A percentile compares a stretch with the other conserved stretches of the same genome.
Conservation (phyloP, 2,113 vertebrate species). For the Nibea coibor region DNA sequence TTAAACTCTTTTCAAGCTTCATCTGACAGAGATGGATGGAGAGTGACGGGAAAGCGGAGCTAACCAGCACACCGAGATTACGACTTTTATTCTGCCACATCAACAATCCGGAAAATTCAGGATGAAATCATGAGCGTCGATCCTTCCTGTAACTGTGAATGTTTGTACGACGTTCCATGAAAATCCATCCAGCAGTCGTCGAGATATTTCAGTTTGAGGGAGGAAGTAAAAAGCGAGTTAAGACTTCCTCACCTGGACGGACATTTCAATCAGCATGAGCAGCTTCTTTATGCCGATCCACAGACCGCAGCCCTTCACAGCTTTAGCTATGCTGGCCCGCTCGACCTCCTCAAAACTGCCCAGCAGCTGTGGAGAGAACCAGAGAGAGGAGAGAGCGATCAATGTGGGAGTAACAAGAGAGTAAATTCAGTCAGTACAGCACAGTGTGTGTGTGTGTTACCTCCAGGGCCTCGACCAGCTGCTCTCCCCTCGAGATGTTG, state of each 20-base stretch:
- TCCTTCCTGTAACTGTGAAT: too few relatives aligned
- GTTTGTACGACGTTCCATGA: too few relatives aligned
- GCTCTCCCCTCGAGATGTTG: constrained; percentile 91
- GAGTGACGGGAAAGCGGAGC: too few relatives aligned
- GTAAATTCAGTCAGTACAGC: neutral
- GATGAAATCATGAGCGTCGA: neutral
- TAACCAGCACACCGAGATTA: too few relatives aligned
- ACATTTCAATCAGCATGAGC: constrained; percentile 98
- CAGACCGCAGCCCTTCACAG: constrained; percentile 86
- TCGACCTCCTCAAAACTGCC: constrained; percentile 94
- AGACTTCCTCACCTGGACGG: constrained; percentile 88
- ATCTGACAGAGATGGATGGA: too few relatives aligned
- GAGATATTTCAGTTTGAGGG: neutral
- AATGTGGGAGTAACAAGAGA: neutral
- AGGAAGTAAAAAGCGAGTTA: neutral
- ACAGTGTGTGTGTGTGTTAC: constrained; percentile 40
- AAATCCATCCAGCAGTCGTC: neutral
- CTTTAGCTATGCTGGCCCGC: constrained; percentile 87
- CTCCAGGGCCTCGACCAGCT: constrained; percentile 94
- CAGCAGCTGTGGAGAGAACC: constrained; percentile 85
- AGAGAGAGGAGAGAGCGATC: neutral
- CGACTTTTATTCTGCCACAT: too few relatives aligned
- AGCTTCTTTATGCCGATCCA: constrained; percentile 98
- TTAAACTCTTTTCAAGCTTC: too few relatives aligned
- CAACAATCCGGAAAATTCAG: neutral